These are phyloP conservation scores for Caenorhabditis remanei DNA, from an alignment of 1,140 invertebrate species.

Conservation along the genomic window DNA sequence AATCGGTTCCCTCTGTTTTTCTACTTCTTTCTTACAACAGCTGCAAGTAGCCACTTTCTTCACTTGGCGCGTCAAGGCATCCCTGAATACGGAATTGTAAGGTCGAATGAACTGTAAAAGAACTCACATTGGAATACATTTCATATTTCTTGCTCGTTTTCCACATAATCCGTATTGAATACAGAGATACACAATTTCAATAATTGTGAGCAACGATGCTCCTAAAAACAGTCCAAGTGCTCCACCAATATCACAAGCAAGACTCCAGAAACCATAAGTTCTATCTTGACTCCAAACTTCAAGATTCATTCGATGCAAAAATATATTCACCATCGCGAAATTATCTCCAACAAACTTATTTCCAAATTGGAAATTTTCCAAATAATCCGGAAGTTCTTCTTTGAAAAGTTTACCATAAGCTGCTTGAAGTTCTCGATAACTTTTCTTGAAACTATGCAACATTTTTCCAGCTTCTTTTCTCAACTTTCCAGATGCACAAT, in stretches of 20 bases:
- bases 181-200: constrained; percentile 74
- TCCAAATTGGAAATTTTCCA: constrained; percentile 72
- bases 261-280: constrained; percentile 76
- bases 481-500: constrained; percentile 72
- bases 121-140: constrained; percentile 39
- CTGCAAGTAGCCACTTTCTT: constrained; percentile 25
- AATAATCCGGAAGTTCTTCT: constrained; percentile 76
- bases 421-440: constrained; percentile 66
- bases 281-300: constrained; percentile 75
- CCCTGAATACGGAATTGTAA: not conserved
- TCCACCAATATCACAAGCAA: constrained; percentile 76
- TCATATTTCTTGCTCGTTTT: constrained; percentile 48
- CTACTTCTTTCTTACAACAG: not conserved
- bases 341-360: constrained; percentile 71
- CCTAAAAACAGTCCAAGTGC: constrained; percentile 76
- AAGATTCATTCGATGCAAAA: constrained; percentile 77
- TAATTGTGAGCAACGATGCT: constrained; percentile 73
- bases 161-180: constrained; percentile 59
- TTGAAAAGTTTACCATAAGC: constrained; percentile 69
- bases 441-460: constrained; percentile 72
- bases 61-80: not conserved
- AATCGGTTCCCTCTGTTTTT: constrained; percentile 18
- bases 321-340: constrained; percentile 77
- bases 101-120: not conserved
- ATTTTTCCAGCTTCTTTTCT: constrained; percentile 72